These are phyloP conservation scores for Dendroctonus valens DNA, from an alignment of 1,140 invertebrate genomes.

Conservation along the genomic window DNA sequence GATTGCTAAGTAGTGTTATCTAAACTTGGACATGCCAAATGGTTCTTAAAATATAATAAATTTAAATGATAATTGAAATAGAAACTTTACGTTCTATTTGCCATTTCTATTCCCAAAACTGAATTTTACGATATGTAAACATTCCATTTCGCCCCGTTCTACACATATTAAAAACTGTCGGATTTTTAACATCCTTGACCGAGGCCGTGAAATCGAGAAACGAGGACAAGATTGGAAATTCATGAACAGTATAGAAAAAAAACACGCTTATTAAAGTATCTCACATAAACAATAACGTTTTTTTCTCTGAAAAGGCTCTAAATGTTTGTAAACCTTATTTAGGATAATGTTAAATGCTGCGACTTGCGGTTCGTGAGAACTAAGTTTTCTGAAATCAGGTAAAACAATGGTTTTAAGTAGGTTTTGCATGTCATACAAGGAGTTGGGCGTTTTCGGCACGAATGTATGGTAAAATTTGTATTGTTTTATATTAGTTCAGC, in stretches of 20 bases:
- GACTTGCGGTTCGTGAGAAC: slow-evolving; percentile 2
- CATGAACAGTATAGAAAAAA: background rate
- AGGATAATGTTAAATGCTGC: slow-evolving; percentile 5
- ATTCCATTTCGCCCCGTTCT: no score
- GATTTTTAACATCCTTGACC: slow-evolving; percentile 10
- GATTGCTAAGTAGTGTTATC: no score
- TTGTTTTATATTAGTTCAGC: no score
- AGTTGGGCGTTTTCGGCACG: slow-evolving; percentile 1
- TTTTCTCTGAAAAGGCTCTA: background rate
- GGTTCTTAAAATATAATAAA: no score
- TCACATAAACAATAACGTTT: slow-evolving; percentile 6
- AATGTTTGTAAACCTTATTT: slow-evolving; percentile 8
- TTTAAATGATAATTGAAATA: no score
- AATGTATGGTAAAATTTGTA: background rate
- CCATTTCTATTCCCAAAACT: no score
- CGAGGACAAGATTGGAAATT: background rate
- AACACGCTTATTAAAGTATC: slow-evolving; percentile 11
- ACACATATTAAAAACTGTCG: no score
- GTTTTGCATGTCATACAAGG: slow-evolving; percentile 4
- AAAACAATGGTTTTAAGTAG: slow-evolving; percentile 7
- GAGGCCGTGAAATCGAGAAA: slow-evolving; percentile 13
- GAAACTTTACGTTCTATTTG: no score
- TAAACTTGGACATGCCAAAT: no score
- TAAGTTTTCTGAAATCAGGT: slow-evolving; percentile 1
- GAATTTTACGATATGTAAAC: no score